phyloP scores from a whole-genome alignment of 2,888 invertebrate genomes.

The Ditylenchus weischeri region DNA sequence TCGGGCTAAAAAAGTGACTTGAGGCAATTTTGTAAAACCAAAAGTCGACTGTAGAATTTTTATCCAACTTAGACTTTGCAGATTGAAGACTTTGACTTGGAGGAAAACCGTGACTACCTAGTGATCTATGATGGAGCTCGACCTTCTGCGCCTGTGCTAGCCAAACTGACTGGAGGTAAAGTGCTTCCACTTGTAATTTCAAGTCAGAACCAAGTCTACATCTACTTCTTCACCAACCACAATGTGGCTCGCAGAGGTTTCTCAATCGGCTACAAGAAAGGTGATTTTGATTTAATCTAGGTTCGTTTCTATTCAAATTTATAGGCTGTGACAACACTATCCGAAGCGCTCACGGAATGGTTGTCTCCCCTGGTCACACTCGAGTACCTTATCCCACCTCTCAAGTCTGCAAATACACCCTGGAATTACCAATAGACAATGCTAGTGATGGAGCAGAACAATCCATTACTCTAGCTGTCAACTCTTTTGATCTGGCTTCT shows the following conservation, averaged over 20 bases:
- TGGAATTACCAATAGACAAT: constrained; percentile 45
- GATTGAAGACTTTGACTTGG: constrained; percentile 57
- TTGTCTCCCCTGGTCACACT: constrained; percentile 59
- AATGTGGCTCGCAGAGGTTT: constrained; percentile 77
- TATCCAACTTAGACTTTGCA: constrained; percentile 15
- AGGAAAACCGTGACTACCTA: constrained; percentile 71
- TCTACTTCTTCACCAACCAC: constrained; percentile 86
- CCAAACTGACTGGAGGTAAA: constrained; percentile 58
- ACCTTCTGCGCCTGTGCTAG: constrained; percentile 79
- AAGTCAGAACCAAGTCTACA: constrained; percentile 79
- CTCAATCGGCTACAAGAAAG: constrained; percentile 78
- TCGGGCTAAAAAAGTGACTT: too few relatives aligned
- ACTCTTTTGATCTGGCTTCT: constrained; percentile 79
- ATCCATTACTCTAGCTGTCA: constrained; percentile 81
- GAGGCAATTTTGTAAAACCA: too few relatives aligned
- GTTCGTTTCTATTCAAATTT: neutral
- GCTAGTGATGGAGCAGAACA: constrained; percentile 12
- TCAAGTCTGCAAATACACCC: constrained; percentile 56
- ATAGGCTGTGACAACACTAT: constrained; percentile 71
- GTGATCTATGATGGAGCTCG: constrained; percentile 84
- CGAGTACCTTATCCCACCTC: constrained; percentile 48
- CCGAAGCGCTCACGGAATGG: constrained; percentile 49
- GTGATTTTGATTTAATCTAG: constrained; percentile 50
- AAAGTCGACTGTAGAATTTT: too few relatives aligned
- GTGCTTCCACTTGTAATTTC: constrained; percentile 79